phyloP scores from a whole-genome alignment of 2,888 invertebrate species.

The Orthosia gracilis region DNA sequence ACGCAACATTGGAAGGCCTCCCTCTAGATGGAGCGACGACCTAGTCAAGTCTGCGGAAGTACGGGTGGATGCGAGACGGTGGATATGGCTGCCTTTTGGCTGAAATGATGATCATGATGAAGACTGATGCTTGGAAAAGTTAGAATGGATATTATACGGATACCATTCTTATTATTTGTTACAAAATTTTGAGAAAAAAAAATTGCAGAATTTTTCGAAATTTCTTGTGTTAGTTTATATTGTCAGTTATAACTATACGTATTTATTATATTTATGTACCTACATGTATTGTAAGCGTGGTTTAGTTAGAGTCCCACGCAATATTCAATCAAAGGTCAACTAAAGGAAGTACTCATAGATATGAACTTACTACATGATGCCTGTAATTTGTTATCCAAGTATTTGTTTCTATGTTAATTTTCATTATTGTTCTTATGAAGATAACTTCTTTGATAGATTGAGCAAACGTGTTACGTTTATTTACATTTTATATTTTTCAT shows the following conservation, averaged over 20 bases:
- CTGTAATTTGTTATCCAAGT: constrained; percentile 9
- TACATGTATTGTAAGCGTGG: neutral
- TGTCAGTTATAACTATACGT: neutral
- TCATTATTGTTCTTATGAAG: neutral
- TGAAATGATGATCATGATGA: too few species aligned
- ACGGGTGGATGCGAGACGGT: too few species aligned
- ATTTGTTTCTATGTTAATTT: neutral
- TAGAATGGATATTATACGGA: neutral
- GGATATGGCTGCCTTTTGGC: too few species aligned
- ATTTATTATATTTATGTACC: neutral
- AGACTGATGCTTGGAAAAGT: neutral
- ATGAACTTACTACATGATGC: constrained; percentile 25
- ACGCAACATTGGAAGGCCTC: too few species aligned
- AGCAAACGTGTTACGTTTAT: too few species aligned
- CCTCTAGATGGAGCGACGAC: too few species aligned
- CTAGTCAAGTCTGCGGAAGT: too few species aligned
- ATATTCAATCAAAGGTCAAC: constrained; percentile 41
- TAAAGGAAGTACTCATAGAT: constrained; percentile 36
- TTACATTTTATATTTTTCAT: too few species aligned
- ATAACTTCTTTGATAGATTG: too few species aligned
- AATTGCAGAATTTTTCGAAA: neutral
- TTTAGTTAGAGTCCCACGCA: constrained; percentile 33
- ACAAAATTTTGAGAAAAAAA: too few species aligned
- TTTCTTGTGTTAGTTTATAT: neutral
- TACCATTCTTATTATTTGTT: too few species aligned